These are phyloP conservation scores for Stylophora pistillata DNA, from an alignment of 64 coral and sea anemone genomes.

Conservation along the genomic window DNA sequence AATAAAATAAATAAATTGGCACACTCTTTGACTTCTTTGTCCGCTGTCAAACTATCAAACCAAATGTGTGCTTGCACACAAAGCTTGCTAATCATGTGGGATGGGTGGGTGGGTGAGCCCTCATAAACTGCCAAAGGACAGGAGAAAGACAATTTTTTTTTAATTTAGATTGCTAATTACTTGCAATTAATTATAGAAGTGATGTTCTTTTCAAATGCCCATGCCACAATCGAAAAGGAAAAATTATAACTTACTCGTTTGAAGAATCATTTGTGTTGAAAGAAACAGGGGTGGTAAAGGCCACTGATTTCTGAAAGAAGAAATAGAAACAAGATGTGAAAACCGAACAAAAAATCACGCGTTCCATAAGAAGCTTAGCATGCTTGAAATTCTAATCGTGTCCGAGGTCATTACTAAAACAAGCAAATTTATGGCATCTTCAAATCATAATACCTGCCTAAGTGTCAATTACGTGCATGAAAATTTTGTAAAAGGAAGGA, in stretches of 20 bases:
- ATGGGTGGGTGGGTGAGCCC: too few species aligned
- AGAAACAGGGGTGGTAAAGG: background rate
- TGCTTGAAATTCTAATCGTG: background rate
- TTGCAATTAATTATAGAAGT: background rate
- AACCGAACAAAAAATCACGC: background rate
- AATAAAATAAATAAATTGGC: too few species aligned
- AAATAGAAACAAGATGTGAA: background rate
- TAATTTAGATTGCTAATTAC: background rate
- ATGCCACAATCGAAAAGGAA: background rate
- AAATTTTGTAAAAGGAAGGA: too few species aligned
- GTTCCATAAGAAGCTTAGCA: too few species aligned
- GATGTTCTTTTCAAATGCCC: background rate
- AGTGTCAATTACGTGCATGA: background rate
- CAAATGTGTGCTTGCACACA: too few species aligned
- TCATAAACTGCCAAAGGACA: too few species aligned
- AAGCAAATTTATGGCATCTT: background rate
- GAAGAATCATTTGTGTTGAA: background rate
- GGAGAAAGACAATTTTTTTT: too few species aligned
- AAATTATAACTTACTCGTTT: background rate
- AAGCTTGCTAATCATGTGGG: too few species aligned
- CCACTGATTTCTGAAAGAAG: constrained; percentile 17
- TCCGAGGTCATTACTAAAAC: background rate
- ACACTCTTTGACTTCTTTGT: too few species aligned
- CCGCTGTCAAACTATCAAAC: too few species aligned
- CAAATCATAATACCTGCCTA: background rate